A percentile compares a stretch with the other conserved stretches of the same genome.
Evolutionary conservation across 2,113 vertebrate species (phyloP).

Genomic region (Erpornis zantholeuca): DNA sequence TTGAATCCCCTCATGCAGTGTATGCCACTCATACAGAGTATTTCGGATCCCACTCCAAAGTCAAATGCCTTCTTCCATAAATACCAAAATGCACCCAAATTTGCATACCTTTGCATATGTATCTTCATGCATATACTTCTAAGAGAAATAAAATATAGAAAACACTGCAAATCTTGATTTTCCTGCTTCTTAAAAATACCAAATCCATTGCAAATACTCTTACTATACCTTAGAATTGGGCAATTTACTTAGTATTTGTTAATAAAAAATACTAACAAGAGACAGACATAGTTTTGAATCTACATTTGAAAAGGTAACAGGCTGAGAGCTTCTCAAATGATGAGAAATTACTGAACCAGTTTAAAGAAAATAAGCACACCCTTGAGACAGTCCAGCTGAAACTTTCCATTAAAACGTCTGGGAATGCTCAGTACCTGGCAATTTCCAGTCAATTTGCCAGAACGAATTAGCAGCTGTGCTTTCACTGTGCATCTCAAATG

Average conservation of each 20-base stretch:
- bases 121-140: background rate
- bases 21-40: background rate
- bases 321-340: background rate
- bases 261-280: background rate
- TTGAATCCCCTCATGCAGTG: background rate
- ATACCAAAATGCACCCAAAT: background rate
- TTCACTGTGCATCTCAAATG: background rate
- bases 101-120: background rate
- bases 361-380: background rate
- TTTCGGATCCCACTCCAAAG: background rate
- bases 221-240: background rate
- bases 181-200: background rate
- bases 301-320: background rate
- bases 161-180: background rate
- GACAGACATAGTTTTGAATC: background rate
- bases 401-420: background rate
- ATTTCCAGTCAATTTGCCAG: conserved; percentile 12
- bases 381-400: background rate
- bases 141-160: background rate
- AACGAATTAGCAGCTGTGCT: conserved; percentile 21
- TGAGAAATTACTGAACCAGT: background rate
- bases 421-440: background rate
- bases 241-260: background rate
- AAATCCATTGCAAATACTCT: background rate
- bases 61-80: background rate